These are phyloP conservation scores for Myocastor coypus DNA, from an alignment of 2,113 vertebrate species.

Conservation along the genomic window DNA sequence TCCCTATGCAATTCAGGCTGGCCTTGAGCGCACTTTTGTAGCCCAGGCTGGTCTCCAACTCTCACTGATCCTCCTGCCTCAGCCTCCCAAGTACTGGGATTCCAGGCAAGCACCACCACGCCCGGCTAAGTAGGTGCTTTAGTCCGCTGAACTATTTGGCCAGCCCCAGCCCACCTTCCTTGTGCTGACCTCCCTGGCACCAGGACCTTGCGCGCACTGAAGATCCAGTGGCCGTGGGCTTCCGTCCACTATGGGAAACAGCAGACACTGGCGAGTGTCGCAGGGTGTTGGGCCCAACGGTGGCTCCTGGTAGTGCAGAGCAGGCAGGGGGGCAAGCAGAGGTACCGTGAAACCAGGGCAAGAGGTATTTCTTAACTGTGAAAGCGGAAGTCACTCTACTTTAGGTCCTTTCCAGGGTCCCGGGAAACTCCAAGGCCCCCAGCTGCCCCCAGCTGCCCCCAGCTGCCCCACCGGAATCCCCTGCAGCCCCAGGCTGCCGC, in stretches of 20 bases:
- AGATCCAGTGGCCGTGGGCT: background rate
- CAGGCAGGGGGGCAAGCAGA: background rate
- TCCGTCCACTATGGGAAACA: background rate
- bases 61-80: no score
- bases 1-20: no score
- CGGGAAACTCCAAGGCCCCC: background rate
- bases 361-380: background rate
- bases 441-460: background rate
- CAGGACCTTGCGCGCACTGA: background rate
- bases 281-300: no score
- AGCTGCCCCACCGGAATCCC: no score
- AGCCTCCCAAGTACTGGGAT: no score
- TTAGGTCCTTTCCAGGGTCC: background rate
- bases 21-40: no score
- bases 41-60: no score
- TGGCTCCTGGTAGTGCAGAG: background rate
- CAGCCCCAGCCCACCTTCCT: background rate
- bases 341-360: background rate
- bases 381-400: background rate
- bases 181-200: background rate
- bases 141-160: no score
- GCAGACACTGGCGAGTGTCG: background rate
- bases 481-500: background rate
- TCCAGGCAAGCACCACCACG: no score
- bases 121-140: no score